Percentiles rank a stretch among this genome's conserved stretches.
These are phyloP conservation scores for Enteromius unitaeniatus DNA, from an alignment of 2,797 vertebrate species.

Conservation along the genomic window DNA sequence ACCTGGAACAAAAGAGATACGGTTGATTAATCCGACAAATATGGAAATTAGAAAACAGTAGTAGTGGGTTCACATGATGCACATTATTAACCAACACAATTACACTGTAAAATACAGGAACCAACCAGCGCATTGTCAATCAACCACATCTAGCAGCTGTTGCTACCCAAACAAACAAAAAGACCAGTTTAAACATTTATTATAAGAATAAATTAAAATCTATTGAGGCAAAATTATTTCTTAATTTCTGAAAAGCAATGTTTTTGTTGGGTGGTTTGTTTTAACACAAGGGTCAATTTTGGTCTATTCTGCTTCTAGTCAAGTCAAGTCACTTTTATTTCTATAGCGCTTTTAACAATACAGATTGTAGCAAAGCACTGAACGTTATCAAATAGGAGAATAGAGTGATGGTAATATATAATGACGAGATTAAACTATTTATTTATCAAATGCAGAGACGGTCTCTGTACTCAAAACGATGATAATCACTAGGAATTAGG, in stretches of 20 bases:
- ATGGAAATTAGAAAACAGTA: background rate
- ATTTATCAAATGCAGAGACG: no score
- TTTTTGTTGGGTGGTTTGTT: background rate
- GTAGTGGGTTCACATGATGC: background rate
- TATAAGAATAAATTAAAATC: background rate
- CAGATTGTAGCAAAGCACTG: no score
- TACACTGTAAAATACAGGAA: background rate
- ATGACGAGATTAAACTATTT: no score
- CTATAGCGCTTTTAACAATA: no score
- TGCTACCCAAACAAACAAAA: constrained; percentile 23
- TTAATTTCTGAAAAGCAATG: background rate
- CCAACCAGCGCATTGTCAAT: background rate
- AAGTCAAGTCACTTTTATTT: no score
- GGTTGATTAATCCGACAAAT: background rate
- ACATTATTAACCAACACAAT: background rate
- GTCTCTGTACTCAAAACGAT: no score
- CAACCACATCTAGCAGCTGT: constrained; percentile 21
- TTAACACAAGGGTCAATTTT: background rate
- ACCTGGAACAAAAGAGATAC: constrained; percentile 70
- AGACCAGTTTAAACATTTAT: background rate
- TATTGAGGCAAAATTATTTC: background rate
- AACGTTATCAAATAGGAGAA: no score
- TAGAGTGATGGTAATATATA: no score
- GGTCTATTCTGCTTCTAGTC: background rate
- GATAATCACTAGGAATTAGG: no score